These are phyloP conservation scores for Chorisops tibialis DNA, from an alignment of 2,888 invertebrate species.

Conservation along the genomic window DNA sequence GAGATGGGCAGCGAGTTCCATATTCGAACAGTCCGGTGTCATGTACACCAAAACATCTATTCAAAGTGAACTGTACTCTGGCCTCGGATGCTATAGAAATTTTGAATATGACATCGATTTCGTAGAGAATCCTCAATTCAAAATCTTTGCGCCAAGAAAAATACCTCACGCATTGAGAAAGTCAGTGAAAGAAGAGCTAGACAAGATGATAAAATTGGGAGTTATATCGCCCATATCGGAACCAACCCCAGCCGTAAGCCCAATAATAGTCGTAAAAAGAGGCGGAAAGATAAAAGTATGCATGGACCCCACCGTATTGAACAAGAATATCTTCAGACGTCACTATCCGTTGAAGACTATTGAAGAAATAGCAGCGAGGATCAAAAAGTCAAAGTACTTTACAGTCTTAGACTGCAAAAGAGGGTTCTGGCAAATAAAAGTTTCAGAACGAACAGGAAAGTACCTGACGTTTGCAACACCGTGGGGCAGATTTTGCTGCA, in stretches of 20 bases:
- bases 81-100: no score
- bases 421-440: slow-evolving; percentile 34
- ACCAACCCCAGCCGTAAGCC: slow-evolving; percentile 28
- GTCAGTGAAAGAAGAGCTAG: no score
- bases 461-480: slow-evolving; percentile 35
- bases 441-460: slow-evolving; percentile 31
- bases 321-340: slow-evolving; percentile 13
- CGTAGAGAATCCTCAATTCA: no score
- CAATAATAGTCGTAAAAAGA: slow-evolving; percentile 29
- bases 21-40: no score
- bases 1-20: no score
- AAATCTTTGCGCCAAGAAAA: no score
- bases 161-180: no score
- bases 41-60: no score
- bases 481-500: slow-evolving; percentile 33
- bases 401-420: slow-evolving; percentile 33
- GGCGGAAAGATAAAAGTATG: slow-evolving; percentile 20
- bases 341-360: slow-evolving; percentile 21
- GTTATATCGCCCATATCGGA: no score
- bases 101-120: no score
- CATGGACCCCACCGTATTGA: slow-evolving; percentile 20
- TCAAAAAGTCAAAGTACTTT: slow-evolving; percentile 26
- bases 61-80: no score
- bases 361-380: slow-evolving; percentile 27
- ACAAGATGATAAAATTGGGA: no score